Evolutionary conservation across 2,888 invertebrate species (phyloP).

Genomic region (Drosophila engyochracea): DNA sequence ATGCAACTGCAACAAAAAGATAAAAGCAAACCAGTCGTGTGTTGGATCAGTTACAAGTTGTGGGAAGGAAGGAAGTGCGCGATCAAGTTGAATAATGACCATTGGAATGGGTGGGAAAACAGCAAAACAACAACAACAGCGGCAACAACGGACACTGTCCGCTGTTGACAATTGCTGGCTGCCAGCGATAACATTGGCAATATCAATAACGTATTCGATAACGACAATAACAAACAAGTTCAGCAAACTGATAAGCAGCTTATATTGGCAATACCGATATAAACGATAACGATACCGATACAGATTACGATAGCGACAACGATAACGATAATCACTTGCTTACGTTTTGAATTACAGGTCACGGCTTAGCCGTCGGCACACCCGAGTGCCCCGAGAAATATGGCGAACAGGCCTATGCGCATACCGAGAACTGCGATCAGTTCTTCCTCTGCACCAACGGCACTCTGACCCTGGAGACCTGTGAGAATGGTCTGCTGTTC

Average conservation of each 20-base stretch:
- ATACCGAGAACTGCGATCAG: constrained; percentile 94
- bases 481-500: constrained; percentile 96
- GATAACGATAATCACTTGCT: not conserved
- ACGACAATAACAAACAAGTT: not conserved
- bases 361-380: constrained; percentile 88
- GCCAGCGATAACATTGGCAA: constrained; percentile 10
- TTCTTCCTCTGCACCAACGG: constrained; percentile 97
- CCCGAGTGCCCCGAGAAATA: constrained; percentile 93
- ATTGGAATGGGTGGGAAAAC: constrained; percentile 46
- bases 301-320: too few species aligned
- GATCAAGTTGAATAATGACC: constrained; percentile 65
- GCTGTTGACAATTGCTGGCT: not conserved
- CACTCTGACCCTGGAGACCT: constrained; percentile 94
- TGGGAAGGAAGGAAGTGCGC: constrained; percentile 61
- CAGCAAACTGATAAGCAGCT: not conserved
- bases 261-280: not conserved
- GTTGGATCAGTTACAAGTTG: constrained; percentile 20
- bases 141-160: constrained; percentile 17
- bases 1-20: not conserved
- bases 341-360: constrained; percentile 79
- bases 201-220: not conserved
- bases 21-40: constrained; percentile 55
- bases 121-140: not conserved
- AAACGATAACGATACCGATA: not conserved
- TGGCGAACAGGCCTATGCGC: constrained; percentile 93